Conservation (phyloP, 2,888 invertebrate genomes). For the Lymantria dispar region DNA sequence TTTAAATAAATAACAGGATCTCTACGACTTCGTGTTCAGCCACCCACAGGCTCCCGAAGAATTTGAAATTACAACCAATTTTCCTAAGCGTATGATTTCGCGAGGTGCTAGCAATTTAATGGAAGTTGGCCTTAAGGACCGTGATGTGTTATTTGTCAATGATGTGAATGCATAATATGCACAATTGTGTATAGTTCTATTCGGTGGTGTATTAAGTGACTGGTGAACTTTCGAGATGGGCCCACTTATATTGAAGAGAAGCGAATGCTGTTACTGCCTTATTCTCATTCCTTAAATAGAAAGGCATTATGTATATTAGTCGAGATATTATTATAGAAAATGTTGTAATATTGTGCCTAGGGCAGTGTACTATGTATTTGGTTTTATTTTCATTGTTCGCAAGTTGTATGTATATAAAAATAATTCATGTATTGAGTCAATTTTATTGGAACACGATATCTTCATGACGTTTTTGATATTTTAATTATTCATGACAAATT, state of each 20-base stretch:
- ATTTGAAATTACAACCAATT: slow-evolving; percentile 98
- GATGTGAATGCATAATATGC: slow-evolving; percentile 90
- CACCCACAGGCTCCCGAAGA: slow-evolving; percentile 95
- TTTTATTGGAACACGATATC: background rate
- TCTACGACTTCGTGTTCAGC: slow-evolving; percentile 97
- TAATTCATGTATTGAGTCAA: background rate
- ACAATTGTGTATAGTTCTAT: background rate
- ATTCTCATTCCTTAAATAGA: too few relatives aligned
- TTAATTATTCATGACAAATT: background rate
- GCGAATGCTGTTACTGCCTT: too few relatives aligned
- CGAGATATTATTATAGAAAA: background rate
- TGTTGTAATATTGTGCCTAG: background rate
- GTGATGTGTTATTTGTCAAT: slow-evolving; percentile 96
- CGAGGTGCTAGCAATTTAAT: slow-evolving; percentile 84
- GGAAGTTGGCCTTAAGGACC: slow-evolving; percentile 92
- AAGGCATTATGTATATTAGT: background rate
- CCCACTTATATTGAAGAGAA: too few relatives aligned
- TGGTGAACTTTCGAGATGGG: too few relatives aligned
- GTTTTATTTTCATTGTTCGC: too few relatives aligned
- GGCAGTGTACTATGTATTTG: too few relatives aligned
- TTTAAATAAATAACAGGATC: slow-evolving; percentile 83
- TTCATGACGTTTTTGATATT: background rate
- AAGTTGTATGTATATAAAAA: background rate
- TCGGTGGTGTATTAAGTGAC: too few relatives aligned
- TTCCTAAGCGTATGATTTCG: slow-evolving; percentile 92